Evolutionary conservation across 2,113 vertebrate genomes (phyloP).

Genomic region (Speoplatyrhinus poulsoni): DNA sequence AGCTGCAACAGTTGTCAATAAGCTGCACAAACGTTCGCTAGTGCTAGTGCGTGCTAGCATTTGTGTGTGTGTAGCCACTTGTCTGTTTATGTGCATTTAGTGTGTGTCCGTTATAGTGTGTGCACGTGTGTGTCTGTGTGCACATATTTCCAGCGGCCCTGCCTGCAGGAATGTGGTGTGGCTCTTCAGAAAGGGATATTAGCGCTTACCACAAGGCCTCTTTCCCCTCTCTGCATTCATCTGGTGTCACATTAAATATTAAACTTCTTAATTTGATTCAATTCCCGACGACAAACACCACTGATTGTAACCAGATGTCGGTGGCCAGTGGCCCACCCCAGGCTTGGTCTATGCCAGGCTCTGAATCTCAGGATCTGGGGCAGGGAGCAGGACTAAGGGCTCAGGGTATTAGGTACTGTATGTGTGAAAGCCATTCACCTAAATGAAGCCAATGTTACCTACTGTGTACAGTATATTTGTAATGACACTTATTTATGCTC

Average conservation of each 20-base stretch:
- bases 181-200: constrained; percentile 67
- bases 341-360: constrained; percentile 32
- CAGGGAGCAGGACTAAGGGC: constrained; percentile 38
- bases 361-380: constrained; percentile 28
- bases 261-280: constrained; percentile 76
- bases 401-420: not conserved
- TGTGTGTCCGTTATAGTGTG: constrained; percentile 14
- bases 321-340: constrained; percentile 43
- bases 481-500: too few relatives aligned
- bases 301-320: constrained; percentile 70
- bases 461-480: too few relatives aligned
- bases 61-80: not conserved
- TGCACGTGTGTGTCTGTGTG: constrained; percentile 21
- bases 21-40: too few relatives aligned
- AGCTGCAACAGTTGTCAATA: too few relatives aligned
- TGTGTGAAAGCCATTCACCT: too few relatives aligned
- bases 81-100: not conserved
- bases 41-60: not conserved
- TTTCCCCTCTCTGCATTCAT: constrained; percentile 69
- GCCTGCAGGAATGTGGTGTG: constrained; percentile 58
- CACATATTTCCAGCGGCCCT: constrained; percentile 58
- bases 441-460: too few relatives aligned
- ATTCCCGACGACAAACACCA: constrained; percentile 72
- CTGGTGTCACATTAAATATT: constrained; percentile 74
- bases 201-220: constrained; percentile 62